These are phyloP conservation scores for Hedya salicella DNA, from an alignment of 2,888 invertebrate genomes.

Conservation along the genomic window DNA sequence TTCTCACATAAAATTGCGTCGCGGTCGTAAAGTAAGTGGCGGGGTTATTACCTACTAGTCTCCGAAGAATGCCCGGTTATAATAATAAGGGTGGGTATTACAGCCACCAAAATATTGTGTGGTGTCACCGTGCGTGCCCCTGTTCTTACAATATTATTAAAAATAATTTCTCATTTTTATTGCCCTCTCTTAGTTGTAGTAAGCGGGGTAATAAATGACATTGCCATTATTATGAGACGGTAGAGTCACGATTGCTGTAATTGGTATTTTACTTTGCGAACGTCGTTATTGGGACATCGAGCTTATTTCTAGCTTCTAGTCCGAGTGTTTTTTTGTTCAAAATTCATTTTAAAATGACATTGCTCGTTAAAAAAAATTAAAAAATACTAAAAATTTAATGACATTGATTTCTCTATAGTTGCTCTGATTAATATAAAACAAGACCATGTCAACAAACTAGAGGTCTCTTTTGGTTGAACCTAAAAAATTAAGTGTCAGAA, in stretches of 20 bases:
- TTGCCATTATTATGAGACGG: slow-evolving; percentile 54
- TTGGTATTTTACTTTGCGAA: slow-evolving; percentile 33
- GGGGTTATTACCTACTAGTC: slow-evolving; percentile 67
- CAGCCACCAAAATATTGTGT: slow-evolving; percentile 73
- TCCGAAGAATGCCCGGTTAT: slow-evolving; percentile 73
- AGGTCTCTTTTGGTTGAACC: too few relatives aligned
- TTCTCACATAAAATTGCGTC: slow-evolving; percentile 65
- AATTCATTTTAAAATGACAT: too few relatives aligned
- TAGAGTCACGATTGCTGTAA: slow-evolving; percentile 29
- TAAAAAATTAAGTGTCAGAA: too few relatives aligned
- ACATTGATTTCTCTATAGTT: too few relatives aligned
- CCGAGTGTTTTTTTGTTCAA: background rate
- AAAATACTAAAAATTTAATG: too few relatives aligned
- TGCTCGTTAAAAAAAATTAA: too few relatives aligned
- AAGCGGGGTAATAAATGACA: slow-evolving; percentile 68
- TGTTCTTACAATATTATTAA: slow-evolving; percentile 75
- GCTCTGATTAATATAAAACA: too few relatives aligned
- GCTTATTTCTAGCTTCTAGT: too few relatives aligned
- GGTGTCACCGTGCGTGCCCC: slow-evolving; percentile 62
- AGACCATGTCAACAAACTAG: too few relatives aligned
- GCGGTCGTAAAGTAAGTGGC: slow-evolving; percentile 75
- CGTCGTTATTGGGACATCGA: background rate
- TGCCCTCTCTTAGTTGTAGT: slow-evolving; percentile 67
- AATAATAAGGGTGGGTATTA: slow-evolving; percentile 73
- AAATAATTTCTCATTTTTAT: slow-evolving; percentile 86